These are phyloP conservation scores for Lepidurus couesii DNA, from an alignment of 1,140 invertebrate genomes.

Conservation along the genomic window DNA sequence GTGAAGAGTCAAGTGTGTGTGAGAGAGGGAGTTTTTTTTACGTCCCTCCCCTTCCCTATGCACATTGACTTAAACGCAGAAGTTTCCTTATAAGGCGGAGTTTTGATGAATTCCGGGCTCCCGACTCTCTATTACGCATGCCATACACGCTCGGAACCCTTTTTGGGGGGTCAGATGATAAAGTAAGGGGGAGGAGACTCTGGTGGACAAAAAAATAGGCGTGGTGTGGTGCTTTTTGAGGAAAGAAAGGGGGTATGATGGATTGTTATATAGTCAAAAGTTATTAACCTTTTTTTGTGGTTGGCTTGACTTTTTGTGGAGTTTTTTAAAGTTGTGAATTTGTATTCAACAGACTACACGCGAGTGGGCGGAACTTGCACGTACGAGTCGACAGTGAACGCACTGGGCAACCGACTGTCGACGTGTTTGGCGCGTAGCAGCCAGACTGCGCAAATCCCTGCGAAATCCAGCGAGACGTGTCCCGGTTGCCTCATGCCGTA, in stretches of 20 bases:
- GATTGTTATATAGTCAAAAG: too few relatives aligned
- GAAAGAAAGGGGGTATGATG: not conserved
- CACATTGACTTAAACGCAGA: not conserved
- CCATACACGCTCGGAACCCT: not conserved
- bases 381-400: constrained; percentile 16
- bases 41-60: not conserved
- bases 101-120: not conserved
- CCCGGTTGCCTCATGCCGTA: constrained; percentile 62
- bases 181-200: not conserved
- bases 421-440: constrained; percentile 13
- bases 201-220: not conserved
- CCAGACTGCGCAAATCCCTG: not conserved
- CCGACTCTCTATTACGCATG: not conserved
- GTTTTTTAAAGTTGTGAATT: not conserved
- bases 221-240: not conserved
- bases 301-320: not conserved
- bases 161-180: not conserved
- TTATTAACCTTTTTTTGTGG: too few relatives aligned
- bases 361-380: constrained; percentile 10
- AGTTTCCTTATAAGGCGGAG: not conserved
- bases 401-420: constrained; percentile 17
- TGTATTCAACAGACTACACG: constrained; percentile 3
- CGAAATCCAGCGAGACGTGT: constrained; percentile 24
- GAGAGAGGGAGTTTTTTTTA: not conserved
- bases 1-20: not conserved